Percentiles rank a stretch among this genome's conserved stretches.
These are phyloP conservation scores for Myiothlypis coronata DNA, from an alignment of 2,797 vertebrate species.

Conservation along the genomic window DNA sequence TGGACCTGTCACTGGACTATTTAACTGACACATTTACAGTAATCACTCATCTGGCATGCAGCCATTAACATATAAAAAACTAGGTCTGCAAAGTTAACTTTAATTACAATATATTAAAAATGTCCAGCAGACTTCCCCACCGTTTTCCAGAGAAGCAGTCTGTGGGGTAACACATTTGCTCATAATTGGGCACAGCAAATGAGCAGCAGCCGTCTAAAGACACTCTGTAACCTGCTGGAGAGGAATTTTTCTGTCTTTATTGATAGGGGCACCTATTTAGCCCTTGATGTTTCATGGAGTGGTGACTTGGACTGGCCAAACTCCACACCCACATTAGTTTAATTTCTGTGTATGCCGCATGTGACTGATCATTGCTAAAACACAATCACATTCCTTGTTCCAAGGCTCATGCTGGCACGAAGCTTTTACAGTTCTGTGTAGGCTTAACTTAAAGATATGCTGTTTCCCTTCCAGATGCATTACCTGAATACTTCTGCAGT, in stretches of 20 bases:
- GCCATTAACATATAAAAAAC: slow-evolving; percentile 29
- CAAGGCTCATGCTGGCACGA: neutral
- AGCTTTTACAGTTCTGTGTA: neutral
- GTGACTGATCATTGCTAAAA: neutral
- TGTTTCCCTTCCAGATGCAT: neutral
- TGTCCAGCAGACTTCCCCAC: neutral
- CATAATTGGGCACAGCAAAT: slow-evolving; percentile 1
- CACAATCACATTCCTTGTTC: neutral
- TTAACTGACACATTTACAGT: slow-evolving; percentile 49
- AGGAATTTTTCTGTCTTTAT: slow-evolving; percentile 7
- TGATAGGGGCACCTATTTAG: neutral
- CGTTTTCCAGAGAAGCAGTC: slow-evolving; percentile 23
- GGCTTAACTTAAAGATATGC: neutral
- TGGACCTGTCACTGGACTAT: slow-evolving; percentile 57
- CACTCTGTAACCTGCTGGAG: neutral
- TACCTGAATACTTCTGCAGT: neutral
- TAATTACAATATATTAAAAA: slow-evolving; percentile 43
- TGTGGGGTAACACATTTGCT: slow-evolving; percentile 11
- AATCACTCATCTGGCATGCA: slow-evolving; percentile 30
- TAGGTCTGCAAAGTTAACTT: slow-evolving; percentile 25
- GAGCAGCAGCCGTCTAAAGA: neutral
- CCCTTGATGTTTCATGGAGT: neutral
- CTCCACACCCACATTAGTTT: neutral
- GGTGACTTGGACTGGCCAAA: neutral
- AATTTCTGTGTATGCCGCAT: neutral